Conservation (phyloP, 2,113 vertebrate species). For the Cyphotilapia sp. region DNA sequence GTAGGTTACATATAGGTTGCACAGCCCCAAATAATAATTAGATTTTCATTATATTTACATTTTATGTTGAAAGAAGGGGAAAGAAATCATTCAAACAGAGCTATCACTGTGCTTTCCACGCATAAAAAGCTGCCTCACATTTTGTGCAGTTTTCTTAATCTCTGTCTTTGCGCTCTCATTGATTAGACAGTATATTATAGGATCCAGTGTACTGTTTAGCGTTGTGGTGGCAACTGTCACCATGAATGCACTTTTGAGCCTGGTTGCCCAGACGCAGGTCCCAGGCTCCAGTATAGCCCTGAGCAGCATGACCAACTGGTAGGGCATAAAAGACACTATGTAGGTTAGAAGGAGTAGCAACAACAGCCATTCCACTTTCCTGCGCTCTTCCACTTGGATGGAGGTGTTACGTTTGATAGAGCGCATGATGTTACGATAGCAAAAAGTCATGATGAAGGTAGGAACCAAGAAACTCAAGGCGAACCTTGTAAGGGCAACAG, state of each 20-base stretch:
- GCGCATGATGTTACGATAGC: slow-evolving; percentile 74
- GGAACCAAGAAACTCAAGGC: slow-evolving; percentile 78
- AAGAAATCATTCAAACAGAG: background rate
- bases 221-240: slow-evolving; percentile 77
- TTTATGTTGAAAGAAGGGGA: background rate
- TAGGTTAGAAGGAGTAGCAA: slow-evolving; percentile 78
- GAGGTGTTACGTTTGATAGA: slow-evolving; percentile 54
- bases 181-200: slow-evolving; percentile 81
- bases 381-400: background rate
- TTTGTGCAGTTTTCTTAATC: background rate
- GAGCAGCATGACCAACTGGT: slow-evolving; percentile 77
- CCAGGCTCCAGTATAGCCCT: slow-evolving; percentile 69
- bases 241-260: slow-evolving; percentile 74
- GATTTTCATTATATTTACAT: background rate
- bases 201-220: slow-evolving; percentile 81
- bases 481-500: slow-evolving; percentile 71
- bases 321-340: slow-evolving; percentile 78
- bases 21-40: background rate
- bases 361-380: slow-evolving; percentile 32
- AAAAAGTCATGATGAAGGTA: slow-evolving; percentile 72
- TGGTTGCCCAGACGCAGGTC: slow-evolving; percentile 63
- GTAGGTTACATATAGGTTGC: background rate
- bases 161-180: slow-evolving; percentile 57
- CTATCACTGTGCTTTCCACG: background rate
- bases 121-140: background rate